Evolutionary conservation across 2,113 vertebrate genomes (phyloP).

Genomic region (Halcyon malimbica): DNA sequence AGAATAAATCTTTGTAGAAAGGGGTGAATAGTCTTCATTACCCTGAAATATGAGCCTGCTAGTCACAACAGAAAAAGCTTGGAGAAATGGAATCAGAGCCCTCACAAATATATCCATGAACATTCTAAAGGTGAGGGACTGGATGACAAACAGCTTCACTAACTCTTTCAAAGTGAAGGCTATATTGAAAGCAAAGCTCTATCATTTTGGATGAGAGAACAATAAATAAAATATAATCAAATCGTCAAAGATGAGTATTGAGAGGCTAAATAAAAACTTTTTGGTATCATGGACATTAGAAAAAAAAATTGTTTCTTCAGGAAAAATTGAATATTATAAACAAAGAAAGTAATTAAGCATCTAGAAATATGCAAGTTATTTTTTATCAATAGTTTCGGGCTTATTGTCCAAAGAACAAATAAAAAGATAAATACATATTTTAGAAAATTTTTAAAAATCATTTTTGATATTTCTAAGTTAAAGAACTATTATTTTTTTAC

Average conservation of each 20-base stretch:
- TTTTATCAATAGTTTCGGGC: not conserved
- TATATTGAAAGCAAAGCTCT: not conserved
- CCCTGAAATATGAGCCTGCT: not conserved
- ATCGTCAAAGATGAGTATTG: not conserved
- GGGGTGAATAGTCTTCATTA: not conserved
- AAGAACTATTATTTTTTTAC: not conserved
- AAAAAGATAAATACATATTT: not conserved
- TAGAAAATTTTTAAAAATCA: not conserved
- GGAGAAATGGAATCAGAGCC: not conserved
- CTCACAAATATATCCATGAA: not conserved
- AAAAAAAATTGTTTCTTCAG: not conserved
- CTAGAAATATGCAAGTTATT: not conserved
- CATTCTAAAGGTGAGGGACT: not conserved
- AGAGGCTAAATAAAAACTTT: not conserved
- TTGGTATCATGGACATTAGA: not conserved
- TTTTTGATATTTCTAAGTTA: not conserved
- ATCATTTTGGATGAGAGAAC: not conserved
- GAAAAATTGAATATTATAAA: not conserved
- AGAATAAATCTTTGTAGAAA: conserved; percentile 4
- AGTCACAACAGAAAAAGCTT: not conserved
- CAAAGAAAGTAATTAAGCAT: not conserved
- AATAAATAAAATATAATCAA: not conserved
- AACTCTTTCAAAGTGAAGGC: not conserved
- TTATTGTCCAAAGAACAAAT: not conserved
- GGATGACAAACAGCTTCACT: not conserved